Evolutionary conservation across 1,140 invertebrate genomes (phyloP), one percentile per base, ranked within the genome.

Genomic region (Sipha flava): DNA sequence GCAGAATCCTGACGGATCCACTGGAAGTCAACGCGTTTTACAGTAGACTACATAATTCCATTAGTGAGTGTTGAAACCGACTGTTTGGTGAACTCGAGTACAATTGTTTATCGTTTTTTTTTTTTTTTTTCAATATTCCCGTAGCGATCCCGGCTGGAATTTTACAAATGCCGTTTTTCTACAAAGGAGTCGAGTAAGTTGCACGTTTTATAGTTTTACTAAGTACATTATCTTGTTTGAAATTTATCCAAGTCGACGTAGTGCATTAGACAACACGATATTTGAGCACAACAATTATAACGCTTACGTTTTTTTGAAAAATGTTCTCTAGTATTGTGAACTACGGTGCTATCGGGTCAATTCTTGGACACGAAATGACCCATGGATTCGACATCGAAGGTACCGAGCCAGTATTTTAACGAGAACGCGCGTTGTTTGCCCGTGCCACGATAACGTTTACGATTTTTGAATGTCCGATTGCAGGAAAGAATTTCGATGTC

Each of bases 331-430:
- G 89, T 81, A 89, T 89, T 9, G 88, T 92, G 62, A 92, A 92
- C 85, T 92, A 91, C 83, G 91, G 91, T 80, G 91, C 90, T 0
- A 92, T 92, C 82, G 91, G 91, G 40, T 89, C 91, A 54, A 91
- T 92, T 80, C 91, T 93, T 87, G 91, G 91, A 26, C 92, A 92
- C 82, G 91, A 93, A 85, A 87, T 93, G 7, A 92, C 91, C 0
- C 91, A 92, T 82, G 91, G 91, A 68, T 92, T 92, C 84, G 91
- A 92, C 80, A 90, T 92, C 83, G 88, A 90, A 89, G 91, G 91
- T 91, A 85, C 84, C 2, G 1, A 10, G 18, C 2, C n/a, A 52
- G 9, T 43, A 43, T 43, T 43, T 43, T 43, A 1, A 5, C 1
- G 9, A 43, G 3, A 43, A 43, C 9, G 14, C 1, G 10, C 9